Percentiles rank a stretch among this genome's conserved stretches.
These are phyloP conservation scores for Numenius phaeopus DNA, from an alignment of 2,797 vertebrate genomes.

Conservation along the genomic window DNA sequence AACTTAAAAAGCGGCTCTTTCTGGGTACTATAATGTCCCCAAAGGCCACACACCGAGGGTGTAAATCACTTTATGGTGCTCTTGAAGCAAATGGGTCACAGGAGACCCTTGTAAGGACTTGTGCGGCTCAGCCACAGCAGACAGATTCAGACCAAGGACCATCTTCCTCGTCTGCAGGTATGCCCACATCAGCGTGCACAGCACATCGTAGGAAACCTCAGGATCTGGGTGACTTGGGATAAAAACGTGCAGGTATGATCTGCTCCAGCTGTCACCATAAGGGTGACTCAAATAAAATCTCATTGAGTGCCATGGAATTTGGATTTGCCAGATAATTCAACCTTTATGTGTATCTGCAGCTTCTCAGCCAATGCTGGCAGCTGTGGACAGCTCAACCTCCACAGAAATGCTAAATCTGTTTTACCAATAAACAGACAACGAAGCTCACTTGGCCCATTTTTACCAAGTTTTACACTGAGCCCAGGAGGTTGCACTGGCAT, in stretches of 20 bases:
- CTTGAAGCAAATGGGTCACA: rapidly evolving
- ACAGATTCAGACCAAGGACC: background rate
- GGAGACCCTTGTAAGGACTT: background rate
- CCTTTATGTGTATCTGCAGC: rapidly evolving
- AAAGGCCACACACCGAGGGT: background rate
- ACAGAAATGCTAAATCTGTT: rapidly evolving
- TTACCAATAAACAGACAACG: rapidly evolving
- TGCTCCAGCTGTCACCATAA: rapidly evolving
- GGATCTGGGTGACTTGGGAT: background rate
- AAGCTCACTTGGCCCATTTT: background rate
- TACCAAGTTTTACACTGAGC: rapidly evolving
- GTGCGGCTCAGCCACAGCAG: rapidly evolving
- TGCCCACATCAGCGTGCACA: rapidly evolving
- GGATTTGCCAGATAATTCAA: background rate
- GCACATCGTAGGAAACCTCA: background rate
- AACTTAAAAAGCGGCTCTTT: background rate
- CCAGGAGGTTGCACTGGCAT: background rate
- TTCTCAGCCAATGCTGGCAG: rapidly evolving
- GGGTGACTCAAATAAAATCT: background rate
- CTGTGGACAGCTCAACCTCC: background rate
- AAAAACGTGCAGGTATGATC: background rate
- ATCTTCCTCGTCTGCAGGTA: rapidly evolving
- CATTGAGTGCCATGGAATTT: rapidly evolving
- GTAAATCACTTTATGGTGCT: background rate
- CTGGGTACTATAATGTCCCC: background rate